These are phyloP conservation scores for Galemys pyrenaicus DNA, from an alignment of 2,113 vertebrate species.

Conservation along the genomic window DNA sequence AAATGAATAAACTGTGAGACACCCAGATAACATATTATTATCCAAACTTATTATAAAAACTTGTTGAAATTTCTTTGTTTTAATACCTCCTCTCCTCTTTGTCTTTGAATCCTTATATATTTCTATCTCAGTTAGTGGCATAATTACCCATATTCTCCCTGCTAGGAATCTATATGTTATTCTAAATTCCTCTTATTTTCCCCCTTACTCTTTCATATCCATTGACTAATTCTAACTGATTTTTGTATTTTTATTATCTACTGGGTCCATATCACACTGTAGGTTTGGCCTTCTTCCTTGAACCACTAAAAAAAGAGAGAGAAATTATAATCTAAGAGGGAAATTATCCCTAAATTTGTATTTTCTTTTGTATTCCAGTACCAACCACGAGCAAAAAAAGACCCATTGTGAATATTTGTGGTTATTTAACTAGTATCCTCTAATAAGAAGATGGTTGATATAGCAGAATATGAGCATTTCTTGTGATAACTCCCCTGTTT, in stretches of 20 bases:
- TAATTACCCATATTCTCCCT: not conserved
- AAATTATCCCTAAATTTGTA: not conserved
- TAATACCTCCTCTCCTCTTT: not conserved
- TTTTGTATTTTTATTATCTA: not conserved
- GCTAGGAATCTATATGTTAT: not conserved
- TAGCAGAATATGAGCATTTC: not conserved
- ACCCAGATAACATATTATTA: not conserved
- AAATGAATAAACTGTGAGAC: not conserved
- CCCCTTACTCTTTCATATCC: not conserved
- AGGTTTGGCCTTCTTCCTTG: not conserved
- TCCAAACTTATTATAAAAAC: not conserved
- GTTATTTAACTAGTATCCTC: not conserved
- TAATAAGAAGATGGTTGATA: not conserved
- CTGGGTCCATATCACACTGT: not conserved
- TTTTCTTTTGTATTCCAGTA: not conserved
- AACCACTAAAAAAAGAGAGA: not conserved
- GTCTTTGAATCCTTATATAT: not conserved
- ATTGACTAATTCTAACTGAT: not conserved
- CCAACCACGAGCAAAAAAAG: not conserved
- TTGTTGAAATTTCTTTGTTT: too few relatives aligned
- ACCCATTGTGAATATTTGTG: not conserved
- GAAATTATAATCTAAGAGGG: not conserved
- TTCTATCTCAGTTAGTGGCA: not conserved
- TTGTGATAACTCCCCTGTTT: not conserved
- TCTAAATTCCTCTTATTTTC: conserved; percentile 8